Base-by-base conservation (phyloP, 2,797 vertebrate genomes). In the Spatula clypeata region DNA sequence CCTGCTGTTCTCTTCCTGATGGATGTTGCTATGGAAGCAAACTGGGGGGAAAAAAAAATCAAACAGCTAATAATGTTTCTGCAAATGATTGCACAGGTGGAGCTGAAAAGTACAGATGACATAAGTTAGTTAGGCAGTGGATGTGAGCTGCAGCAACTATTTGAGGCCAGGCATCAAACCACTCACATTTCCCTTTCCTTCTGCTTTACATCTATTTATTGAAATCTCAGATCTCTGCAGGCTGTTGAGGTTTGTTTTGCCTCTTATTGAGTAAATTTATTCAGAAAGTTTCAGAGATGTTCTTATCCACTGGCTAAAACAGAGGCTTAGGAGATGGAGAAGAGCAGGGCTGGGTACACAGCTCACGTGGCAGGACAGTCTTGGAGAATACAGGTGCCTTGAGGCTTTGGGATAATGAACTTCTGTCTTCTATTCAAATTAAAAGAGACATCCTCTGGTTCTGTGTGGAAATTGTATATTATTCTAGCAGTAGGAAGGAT, bases 11-110 rank as follows among this genome's bases (percentile, higher is more conserved):
- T 93, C 57, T 96, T 88, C 79, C 92, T 96, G 95, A 94, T 91
- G 95, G 91, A 93, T 94, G 97, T 98, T 98, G 94, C 96, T 97
- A 97, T 98, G 97, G 97, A 98, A 98, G 97, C 96, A 95, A 97
- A 94, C 74, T 27, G 40, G 79, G 66, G 67, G 42, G 42, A 8
- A 8, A 15, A 14, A 92, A 94, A 92, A 94, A 94, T 66, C 79
- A 94, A 96, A 90, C 57, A 51, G 72, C 95, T 97, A 96, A 96
- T 96, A 95, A 95, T 79, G 83, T 92, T 92, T 97, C 85, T 95
- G 80, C 89, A 93, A 97, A 97, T 90, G 94, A 97, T 95, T 96
- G 91, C 89, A 96, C 95, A 94, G 91, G 93, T 95, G 93, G 87
- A 96, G 90, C 93, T 93, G 95, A 90, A 90, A 96, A 94, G 88